Percentiles rank a stretch among this genome's conserved stretches.
Evolutionary conservation across 37 sponge, comb jelly and placozoan species (phyloP).

Genomic region (Chondrilla cf. caribensis): DNA sequence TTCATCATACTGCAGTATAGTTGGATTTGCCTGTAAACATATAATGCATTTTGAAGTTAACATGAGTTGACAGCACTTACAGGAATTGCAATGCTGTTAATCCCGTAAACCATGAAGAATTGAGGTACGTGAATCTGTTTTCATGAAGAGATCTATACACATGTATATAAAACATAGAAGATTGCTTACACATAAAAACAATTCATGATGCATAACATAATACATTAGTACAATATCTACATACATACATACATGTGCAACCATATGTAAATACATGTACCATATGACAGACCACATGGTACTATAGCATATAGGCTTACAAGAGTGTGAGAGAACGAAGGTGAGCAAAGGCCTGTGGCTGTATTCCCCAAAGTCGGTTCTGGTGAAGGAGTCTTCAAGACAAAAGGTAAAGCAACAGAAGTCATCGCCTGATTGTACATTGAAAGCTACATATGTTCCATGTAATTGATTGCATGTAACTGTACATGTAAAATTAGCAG

Average conservation of each 20-base stretch:
- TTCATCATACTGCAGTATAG: no score
- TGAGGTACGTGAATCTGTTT: constrained; percentile 32
- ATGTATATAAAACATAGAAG: background rate
- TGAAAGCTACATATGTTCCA: no score
- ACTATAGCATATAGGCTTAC: background rate
- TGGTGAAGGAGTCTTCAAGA: background rate
- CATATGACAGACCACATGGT: background rate
- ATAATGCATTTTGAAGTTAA: no score
- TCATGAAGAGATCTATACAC: constrained; percentile 39
- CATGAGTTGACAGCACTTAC: no score
- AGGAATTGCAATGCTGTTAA: constrained; percentile 17
- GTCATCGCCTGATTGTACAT: no score
- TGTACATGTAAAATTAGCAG: no score
- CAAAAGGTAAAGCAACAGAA: background rate
- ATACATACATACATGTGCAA: constrained; percentile 2
- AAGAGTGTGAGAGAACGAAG: background rate
- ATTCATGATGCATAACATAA: constrained; percentile 17
- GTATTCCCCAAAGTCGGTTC: background rate
- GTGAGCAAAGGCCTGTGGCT: background rate
- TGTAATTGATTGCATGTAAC: no score
- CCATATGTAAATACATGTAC: background rate
- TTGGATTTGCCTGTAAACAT: no score
- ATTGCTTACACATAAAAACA: background rate
- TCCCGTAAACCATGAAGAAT: constrained; percentile 23
- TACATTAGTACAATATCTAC: no score